phyloP scores from a whole-genome alignment of 1,140 invertebrate genomes.

The Papilio polyxenes region DNA sequence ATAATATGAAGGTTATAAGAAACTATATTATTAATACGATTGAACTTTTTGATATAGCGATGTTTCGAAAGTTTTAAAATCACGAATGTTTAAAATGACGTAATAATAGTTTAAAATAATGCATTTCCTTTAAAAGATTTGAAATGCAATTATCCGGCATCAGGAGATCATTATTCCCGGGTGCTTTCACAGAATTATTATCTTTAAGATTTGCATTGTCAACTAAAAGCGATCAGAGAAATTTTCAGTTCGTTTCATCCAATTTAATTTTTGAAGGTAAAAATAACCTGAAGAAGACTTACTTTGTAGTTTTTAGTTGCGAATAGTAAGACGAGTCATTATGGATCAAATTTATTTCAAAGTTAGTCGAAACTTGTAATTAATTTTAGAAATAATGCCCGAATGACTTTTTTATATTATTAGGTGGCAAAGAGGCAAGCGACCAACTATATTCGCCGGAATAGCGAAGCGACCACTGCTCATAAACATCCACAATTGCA shows the following conservation, averaged over 20 bases:
- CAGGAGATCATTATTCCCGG: neutral
- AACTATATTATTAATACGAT: too few species aligned
- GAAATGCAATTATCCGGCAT: constrained; percentile 4
- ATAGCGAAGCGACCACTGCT: too few species aligned
- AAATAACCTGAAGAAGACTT: neutral
- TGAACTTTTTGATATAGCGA: too few species aligned
- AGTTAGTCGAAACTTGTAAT: too few species aligned
- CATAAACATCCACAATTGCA: too few species aligned
- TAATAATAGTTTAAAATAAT: neutral
- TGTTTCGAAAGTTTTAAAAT: too few species aligned
- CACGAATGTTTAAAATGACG: too few species aligned
- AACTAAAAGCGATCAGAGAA: neutral
- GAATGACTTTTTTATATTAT: too few species aligned
- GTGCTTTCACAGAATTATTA: neutral
- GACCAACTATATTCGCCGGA: too few species aligned
- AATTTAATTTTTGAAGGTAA: constrained; percentile 5
- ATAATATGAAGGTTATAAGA: too few species aligned
- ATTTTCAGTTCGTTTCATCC: neutral
- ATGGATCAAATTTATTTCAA: neutral
- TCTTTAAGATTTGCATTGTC: constrained; percentile 1
- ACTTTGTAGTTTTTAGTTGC: neutral
- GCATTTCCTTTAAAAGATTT: neutral
- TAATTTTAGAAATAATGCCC: too few species aligned
- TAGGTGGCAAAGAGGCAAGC: too few species aligned
- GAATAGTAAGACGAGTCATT: neutral